Evolutionary conservation across 1,140 invertebrate species (phyloP).

Genomic region (Ceratina japonica): DNA sequence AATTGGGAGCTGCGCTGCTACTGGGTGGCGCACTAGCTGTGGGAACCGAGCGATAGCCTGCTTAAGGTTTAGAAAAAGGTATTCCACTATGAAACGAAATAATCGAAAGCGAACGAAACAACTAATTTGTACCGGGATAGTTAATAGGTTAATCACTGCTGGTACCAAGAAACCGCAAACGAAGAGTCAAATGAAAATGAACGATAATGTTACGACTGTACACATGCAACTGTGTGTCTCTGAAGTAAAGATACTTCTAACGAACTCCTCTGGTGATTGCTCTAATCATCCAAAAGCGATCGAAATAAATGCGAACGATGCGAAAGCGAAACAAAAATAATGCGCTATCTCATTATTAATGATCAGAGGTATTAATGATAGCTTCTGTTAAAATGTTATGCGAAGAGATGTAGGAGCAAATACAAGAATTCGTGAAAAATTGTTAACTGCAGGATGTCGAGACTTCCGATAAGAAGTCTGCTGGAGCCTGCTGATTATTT

Average conservation of each 20-base stretch:
- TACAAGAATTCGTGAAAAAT: conserved; percentile 59
- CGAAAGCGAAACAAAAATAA: conserved; percentile 28
- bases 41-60: conserved; percentile 79
- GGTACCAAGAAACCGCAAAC: conserved; percentile 4
- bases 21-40: conserved; percentile 84
- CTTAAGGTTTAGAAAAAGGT: conserved; percentile 76
- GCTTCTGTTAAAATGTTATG: conserved; percentile 42
- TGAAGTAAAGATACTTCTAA: neutral
- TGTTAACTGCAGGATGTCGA: neutral
- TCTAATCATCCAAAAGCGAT: conserved; percentile 17
- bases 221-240: neutral
- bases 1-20: conserved; percentile 80
- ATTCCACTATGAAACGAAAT: conserved; percentile 59
- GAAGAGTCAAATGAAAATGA: conserved; percentile 6
- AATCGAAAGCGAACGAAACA: conserved; percentile 44
- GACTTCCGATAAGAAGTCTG: conserved; percentile 11
- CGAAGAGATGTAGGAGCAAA: conserved; percentile 67
- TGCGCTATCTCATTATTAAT: conserved; percentile 3
- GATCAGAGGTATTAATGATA: conserved; percentile 20
- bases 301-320: conserved; percentile 5
- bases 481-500: conserved; percentile 11
- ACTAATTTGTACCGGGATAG: conserved; percentile 14
- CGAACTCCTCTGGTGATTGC: conserved; percentile 1
- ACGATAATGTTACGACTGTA: no score
- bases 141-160: conserved; percentile 12